A percentile compares a stretch with the other conserved stretches of the same genome.
These are phyloP conservation scores for Hiodon alosoides DNA, from an alignment of 2,113 vertebrate genomes.

Conservation along the genomic window DNA sequence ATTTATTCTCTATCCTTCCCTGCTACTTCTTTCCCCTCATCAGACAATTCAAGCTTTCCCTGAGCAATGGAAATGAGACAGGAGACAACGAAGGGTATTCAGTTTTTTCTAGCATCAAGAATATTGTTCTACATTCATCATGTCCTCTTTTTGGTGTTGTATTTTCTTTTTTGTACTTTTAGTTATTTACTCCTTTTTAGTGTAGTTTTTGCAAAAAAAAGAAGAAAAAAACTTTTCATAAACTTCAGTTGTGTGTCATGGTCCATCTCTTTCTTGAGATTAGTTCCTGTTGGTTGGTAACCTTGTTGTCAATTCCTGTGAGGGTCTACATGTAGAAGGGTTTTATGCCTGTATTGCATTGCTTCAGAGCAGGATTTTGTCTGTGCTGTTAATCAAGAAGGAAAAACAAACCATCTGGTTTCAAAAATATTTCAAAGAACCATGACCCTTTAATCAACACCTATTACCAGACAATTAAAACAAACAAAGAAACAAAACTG, in stretches of 20 bases:
- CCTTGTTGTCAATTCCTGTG: neutral
- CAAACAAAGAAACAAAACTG: no score
- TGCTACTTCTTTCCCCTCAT: constrained; percentile 38
- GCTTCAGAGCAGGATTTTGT: neutral
- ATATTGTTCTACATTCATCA: constrained; percentile 25
- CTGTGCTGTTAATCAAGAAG: constrained; percentile 6
- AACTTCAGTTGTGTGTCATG: constrained; percentile 2
- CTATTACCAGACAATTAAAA: neutral
- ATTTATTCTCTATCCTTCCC: constrained; percentile 40
- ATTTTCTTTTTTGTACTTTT: constrained; percentile 30
- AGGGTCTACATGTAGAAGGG: neutral
- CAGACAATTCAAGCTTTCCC: constrained; percentile 43
- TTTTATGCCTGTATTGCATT: neutral
- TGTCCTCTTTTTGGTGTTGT: constrained; percentile 28
- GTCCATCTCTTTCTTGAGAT: constrained; percentile 14
- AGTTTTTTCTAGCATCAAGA: constrained; percentile 41
- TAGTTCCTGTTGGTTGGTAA: constrained; percentile 1
- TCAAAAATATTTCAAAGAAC: neutral
- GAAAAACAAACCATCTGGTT: neutral
- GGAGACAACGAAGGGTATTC: constrained; percentile 41
- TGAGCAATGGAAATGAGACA: constrained; percentile 27
- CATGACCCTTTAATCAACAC: constrained; percentile 7
- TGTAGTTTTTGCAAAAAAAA: constrained; percentile 34
- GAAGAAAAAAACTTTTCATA: neutral
- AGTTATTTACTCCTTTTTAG: constrained; percentile 30